Percentiles rank a stretch among this genome's conserved stretches.
phyloP scores from a whole-genome alignment of 2,113 vertebrate species.

The Thalassarche chlororhynchos region DNA sequence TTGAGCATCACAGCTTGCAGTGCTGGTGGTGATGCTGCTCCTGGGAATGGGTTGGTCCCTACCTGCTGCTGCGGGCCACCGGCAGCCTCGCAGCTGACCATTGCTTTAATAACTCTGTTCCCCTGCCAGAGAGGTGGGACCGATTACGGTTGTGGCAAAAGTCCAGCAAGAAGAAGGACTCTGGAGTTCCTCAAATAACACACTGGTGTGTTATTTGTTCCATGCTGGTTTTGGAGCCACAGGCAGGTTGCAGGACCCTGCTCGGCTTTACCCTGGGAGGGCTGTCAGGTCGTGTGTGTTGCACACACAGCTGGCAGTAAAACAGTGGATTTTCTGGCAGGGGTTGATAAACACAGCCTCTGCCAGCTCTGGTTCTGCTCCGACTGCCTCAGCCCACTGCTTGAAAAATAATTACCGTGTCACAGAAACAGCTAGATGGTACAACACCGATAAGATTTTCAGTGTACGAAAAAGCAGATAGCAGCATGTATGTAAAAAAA shows the following conservation, averaged over 20 bases:
- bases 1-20: not conserved
- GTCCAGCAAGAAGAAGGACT: not conserved
- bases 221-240: not conserved
- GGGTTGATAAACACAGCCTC: too few species aligned
- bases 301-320: too few species aligned
- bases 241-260: too few species aligned
- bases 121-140: not conserved
- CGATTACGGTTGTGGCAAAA: too few species aligned
- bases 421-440: too few species aligned
- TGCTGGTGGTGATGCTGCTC: not conserved
- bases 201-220: not conserved
- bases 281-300: too few species aligned
- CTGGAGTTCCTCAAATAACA: not conserved
- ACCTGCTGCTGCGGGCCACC: not conserved
- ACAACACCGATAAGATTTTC: rapidly evolving
- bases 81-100: too few species aligned
- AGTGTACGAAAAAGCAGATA: not conserved
- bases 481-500: rapidly evolving
- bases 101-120: too few species aligned
- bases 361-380: not conserved
- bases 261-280: not conserved
- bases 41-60: not conserved
- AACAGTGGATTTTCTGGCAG: not conserved
- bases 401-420: rapidly evolving
- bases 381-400: not conserved